Conservation (phyloP, 2,888 invertebrate species). For the Syrphus vitripennis region DNA sequence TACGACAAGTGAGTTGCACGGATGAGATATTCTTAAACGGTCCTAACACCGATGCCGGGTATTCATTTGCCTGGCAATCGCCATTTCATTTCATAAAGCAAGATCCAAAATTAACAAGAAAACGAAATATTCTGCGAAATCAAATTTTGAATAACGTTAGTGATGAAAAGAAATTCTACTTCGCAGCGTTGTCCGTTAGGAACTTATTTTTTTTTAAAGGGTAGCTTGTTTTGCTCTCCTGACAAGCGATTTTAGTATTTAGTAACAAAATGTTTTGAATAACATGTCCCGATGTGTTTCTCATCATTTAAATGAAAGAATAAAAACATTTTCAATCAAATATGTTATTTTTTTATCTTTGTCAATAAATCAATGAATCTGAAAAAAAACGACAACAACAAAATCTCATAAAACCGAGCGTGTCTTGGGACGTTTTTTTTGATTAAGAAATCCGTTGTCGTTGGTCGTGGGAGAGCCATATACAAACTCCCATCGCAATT, state of each 20-base stretch:
- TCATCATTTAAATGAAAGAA: background rate
- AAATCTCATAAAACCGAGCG: constrained; percentile 53
- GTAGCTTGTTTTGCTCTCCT: background rate
- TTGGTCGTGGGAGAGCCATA: background rate
- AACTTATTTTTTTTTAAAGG: background rate
- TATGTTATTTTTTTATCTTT: constrained; percentile 21
- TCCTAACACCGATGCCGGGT: too few relatives aligned
- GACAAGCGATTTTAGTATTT: background rate
- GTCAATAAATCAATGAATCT: constrained; percentile 48
- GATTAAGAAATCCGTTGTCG: constrained; percentile 22
- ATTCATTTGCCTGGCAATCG: too few relatives aligned
- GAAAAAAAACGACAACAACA: constrained; percentile 19
- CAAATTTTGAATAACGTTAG: too few relatives aligned
- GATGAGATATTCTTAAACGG: too few relatives aligned
- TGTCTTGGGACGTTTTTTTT: constrained; percentile 52
- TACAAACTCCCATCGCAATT: constrained; percentile 4
- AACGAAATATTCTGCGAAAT: too few relatives aligned
- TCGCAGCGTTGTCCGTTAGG: background rate
- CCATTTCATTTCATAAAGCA: too few relatives aligned
- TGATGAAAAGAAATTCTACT: background rate
- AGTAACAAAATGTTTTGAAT: background rate
- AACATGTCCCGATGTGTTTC: background rate
- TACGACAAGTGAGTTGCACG: too few relatives aligned
- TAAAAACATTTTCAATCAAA: background rate
- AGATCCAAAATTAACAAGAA: too few relatives aligned